A percentile compares a stretch with the other conserved stretches of the same genome.
Evolutionary conservation across 2,888 invertebrate species (phyloP).

Genomic region (Cephonodes hylas): DNA sequence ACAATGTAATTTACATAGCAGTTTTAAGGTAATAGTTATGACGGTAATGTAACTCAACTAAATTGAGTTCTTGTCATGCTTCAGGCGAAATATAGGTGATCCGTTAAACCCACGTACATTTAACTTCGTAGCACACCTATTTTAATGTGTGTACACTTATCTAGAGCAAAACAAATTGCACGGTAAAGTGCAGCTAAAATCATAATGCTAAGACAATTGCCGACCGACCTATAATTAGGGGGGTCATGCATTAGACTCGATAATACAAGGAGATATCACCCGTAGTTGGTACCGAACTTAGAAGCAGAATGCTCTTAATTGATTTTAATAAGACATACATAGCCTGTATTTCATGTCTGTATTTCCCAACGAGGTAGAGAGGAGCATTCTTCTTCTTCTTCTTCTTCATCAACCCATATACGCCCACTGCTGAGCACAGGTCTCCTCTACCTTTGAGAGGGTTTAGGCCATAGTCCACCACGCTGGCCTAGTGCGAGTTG

Average conservation of each 20-base stretch:
- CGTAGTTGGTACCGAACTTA: background rate
- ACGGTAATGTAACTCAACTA: too few species aligned
- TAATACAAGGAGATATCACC: background rate
- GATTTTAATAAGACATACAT: background rate
- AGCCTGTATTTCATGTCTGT: background rate
- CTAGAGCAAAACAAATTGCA: constrained; percentile 6
- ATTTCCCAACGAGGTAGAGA: too few species aligned
- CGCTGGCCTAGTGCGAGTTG: too few species aligned
- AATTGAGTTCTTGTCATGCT: too few species aligned
- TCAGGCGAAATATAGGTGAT: too few species aligned
- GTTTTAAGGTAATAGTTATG: too few species aligned
- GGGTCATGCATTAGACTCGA: background rate
- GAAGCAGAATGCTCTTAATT: background rate
- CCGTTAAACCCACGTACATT: background rate
- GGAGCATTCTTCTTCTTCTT: too few species aligned
- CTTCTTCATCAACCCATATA: too few species aligned
- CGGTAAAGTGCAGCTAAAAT: background rate
- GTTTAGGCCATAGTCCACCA: too few species aligned
- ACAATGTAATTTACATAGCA: too few species aligned
- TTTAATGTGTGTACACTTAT: background rate
- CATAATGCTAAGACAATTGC: background rate
- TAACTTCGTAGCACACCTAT: background rate
- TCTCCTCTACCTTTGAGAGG: too few species aligned
- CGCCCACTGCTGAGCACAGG: too few species aligned
- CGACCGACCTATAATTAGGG: background rate